These are phyloP conservation scores for Myotis planiceps DNA, from an alignment of 2,797 vertebrate species.

Conservation along the genomic window DNA sequence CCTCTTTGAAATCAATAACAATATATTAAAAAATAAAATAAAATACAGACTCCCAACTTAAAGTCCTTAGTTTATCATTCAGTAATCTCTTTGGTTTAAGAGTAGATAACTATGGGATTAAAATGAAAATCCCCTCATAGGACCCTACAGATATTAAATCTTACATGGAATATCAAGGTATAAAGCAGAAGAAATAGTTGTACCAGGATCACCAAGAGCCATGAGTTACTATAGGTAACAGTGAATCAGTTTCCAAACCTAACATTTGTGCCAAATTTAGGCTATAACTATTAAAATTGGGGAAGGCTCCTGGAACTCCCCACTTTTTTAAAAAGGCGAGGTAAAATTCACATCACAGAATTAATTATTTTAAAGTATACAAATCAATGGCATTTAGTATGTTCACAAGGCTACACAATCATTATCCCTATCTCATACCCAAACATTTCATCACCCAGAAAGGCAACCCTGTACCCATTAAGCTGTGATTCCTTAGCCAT, in stretches of 20 bases:
- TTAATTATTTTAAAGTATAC: neutral
- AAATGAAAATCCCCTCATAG: neutral
- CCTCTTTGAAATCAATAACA: no score
- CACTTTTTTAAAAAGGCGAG: neutral
- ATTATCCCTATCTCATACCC: neutral
- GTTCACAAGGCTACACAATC: neutral
- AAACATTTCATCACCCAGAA: neutral
- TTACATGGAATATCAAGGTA: neutral
- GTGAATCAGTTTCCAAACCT: neutral
- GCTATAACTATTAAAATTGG: neutral
- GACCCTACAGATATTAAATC: neutral
- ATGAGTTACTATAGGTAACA: neutral
- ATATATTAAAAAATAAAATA: neutral
- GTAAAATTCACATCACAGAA: neutral
- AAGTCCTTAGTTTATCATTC: neutral
- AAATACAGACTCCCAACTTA: neutral
- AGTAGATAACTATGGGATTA: neutral
- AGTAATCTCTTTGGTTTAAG: slow-evolving; percentile 24
- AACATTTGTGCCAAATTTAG: neutral
- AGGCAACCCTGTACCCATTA: neutral
- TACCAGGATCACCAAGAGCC: neutral
- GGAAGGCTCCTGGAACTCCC: neutral
- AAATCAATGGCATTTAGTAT: neutral
- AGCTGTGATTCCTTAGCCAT: neutral
- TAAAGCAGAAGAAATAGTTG: neutral